Base-by-base conservation (phyloP, 2,888 invertebrate genomes). In the Eucera pruinosa region DNA sequence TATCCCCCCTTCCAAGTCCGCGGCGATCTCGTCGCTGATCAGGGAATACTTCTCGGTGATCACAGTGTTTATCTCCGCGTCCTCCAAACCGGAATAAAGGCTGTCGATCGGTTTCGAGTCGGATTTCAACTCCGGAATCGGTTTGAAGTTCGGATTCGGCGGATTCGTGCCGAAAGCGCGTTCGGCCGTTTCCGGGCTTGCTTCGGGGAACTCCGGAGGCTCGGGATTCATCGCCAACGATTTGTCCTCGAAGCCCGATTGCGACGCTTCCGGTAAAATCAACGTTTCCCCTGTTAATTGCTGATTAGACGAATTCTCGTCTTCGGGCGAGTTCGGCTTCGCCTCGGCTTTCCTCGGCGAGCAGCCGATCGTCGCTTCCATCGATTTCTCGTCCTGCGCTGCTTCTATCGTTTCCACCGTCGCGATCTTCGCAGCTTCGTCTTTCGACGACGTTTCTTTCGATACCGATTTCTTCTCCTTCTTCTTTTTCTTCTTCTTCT, bases 401-500 rank as follows among this genome's bases (percentile, higher is more conserved):
- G 57, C 30, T 41, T 82, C 81, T 11, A 45, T 48, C 2, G 68
- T 41, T n/a, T n/a, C n/a, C n/a, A n/a, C n/a, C n/a, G n/a, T n/a
- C n/a, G n/a, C n/a, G n/a, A n/a, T n/a, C n/a, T n/a, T n/a, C n/a
- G n/a, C n/a, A n/a, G n/a, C n/a, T 25, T 85, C 88, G 71, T 83
- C 82, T 50, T 88, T 91, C 80, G 74, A 65, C 80, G 74, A 65
- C 0, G 47, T 57, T 36, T 91, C 91, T 64, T 91, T 90, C 81
- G 89, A 91, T 68, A 83, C 90, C 77, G 81, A 91, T 41, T 90
- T 91, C 72, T 91, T 90, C 73, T 90, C 86, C 85, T 87, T 89
- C 80, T 90, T 91, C 83, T 92, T 91, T 68, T 93, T 93, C 84
- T 94, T 94, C 62, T 94, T 94, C 88, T 94, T 94, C 81, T 94